These are phyloP conservation scores for Eunapius fragilis DNA, from an alignment of 37 sponge, comb jelly and placozoan species.

Conservation along the genomic window DNA sequence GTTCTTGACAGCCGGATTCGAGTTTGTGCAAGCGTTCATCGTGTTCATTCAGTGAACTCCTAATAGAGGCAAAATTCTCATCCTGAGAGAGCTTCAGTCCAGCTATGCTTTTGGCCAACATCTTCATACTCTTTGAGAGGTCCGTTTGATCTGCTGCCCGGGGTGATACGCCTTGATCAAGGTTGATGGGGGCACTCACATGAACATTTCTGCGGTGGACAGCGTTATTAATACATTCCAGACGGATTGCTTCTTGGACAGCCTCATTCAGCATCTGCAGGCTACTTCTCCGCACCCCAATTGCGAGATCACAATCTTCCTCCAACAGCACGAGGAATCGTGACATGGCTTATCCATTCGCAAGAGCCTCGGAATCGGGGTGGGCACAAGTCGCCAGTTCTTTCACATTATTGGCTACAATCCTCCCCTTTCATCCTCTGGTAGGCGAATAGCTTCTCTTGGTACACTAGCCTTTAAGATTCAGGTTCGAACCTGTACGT, in stretches of 20 bases:
- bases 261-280: not conserved
- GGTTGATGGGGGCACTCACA: not conserved
- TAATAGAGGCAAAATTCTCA: too few relatives aligned
- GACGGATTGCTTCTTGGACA: not conserved
- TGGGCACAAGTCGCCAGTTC: not conserved
- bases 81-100: not conserved
- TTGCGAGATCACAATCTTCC: not conserved
- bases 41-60: not conserved
- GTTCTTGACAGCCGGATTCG: not conserved
- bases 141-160: not conserved
- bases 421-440: not conserved
- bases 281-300: not conserved
- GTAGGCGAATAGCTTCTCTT: not conserved
- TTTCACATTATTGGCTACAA: not conserved
- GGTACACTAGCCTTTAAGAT: not conserved
- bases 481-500: not conserved
- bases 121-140: not conserved
- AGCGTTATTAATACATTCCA: not conserved
- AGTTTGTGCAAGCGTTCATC: not conserved
- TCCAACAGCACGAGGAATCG: not conserved
- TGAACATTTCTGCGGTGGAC: not conserved
- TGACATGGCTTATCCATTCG: not conserved
- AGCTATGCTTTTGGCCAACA: not conserved
- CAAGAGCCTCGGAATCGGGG: not conserved
- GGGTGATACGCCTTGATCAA: not conserved